Conservation (phyloP, 2,797 vertebrate species). For the Knipowitschia caucasica region DNA sequence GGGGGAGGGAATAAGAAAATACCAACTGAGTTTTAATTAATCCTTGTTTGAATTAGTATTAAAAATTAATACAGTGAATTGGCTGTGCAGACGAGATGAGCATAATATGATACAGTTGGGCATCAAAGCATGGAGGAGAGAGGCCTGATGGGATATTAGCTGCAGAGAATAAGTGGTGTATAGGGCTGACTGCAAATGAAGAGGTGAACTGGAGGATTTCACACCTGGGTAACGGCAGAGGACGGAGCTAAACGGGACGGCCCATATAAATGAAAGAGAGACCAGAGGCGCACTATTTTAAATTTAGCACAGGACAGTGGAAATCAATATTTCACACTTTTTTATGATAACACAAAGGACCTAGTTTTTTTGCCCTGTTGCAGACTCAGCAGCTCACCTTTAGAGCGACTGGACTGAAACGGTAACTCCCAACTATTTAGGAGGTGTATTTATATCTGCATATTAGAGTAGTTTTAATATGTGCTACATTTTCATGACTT, state of each 20-base stretch:
- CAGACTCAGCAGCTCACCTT: slow-evolving; percentile 6
- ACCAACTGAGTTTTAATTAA: slow-evolving; percentile 62
- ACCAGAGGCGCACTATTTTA: neutral
- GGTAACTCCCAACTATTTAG: too few species aligned
- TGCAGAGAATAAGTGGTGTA: slow-evolving; percentile 15
- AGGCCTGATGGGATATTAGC: slow-evolving; percentile 4
- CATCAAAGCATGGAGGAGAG: slow-evolving; percentile 33
- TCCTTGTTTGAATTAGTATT: slow-evolving; percentile 68
- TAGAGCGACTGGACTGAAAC: neutral
- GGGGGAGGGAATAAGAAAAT: slow-evolving; percentile 16
- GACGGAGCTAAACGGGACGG: slow-evolving; percentile 4
- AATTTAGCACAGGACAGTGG: slow-evolving; percentile 1
- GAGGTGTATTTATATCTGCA: too few species aligned
- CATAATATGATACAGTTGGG: slow-evolving; percentile 31
- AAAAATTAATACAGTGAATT: slow-evolving; percentile 56
- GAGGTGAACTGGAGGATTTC: slow-evolving; percentile 34
- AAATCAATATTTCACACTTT: slow-evolving; percentile 14
- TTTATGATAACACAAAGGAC: neutral
- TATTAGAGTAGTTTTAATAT: too few species aligned
- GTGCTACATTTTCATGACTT: too few species aligned
- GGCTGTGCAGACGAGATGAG: slow-evolving; percentile 46
- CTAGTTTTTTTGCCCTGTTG: slow-evolving; percentile 1
- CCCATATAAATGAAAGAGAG: slow-evolving; percentile 8
- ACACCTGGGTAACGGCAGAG: slow-evolving; percentile 32
- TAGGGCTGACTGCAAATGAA: slow-evolving; percentile 20